Evolutionary conservation across 2,113 vertebrate genomes (phyloP).

Genomic region (Formicarius rufipectus): DNA sequence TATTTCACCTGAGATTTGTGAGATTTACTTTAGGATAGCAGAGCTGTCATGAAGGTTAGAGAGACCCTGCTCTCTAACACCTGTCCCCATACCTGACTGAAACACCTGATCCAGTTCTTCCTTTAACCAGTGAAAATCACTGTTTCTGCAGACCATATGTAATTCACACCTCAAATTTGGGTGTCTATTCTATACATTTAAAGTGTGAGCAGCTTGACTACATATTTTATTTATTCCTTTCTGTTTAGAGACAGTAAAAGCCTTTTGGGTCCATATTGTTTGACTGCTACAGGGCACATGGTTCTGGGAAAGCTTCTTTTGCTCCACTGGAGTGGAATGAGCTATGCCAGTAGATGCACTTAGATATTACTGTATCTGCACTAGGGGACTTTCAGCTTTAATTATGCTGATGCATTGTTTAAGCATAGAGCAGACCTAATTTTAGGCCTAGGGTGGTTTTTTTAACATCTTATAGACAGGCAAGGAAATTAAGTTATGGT

Average conservation of each 20-base stretch:
- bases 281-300: neutral
- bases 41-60: neutral
- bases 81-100: neutral
- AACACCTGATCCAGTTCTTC: neutral
- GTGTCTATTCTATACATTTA: neutral
- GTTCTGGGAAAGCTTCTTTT: neutral
- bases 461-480: neutral
- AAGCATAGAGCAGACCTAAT: neutral
- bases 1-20: neutral
- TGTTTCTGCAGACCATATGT: neutral
- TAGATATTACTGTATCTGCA: neutral
- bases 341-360: neutral
- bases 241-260: neutral
- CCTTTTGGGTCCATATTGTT: neutral
- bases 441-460: neutral
- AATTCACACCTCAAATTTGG: neutral
- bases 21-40: neutral
- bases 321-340: constrained; percentile 18
- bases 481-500: neutral
- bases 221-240: neutral
- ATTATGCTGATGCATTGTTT: constrained; percentile 16
- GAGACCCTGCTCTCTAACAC: neutral
- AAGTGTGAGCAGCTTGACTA: neutral
- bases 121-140: neutral
- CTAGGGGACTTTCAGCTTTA: constrained; percentile 23